These are phyloP conservation scores for Rhynchotus rufescens DNA, from an alignment of 2,797 vertebrate genomes.

Conservation along the genomic window DNA sequence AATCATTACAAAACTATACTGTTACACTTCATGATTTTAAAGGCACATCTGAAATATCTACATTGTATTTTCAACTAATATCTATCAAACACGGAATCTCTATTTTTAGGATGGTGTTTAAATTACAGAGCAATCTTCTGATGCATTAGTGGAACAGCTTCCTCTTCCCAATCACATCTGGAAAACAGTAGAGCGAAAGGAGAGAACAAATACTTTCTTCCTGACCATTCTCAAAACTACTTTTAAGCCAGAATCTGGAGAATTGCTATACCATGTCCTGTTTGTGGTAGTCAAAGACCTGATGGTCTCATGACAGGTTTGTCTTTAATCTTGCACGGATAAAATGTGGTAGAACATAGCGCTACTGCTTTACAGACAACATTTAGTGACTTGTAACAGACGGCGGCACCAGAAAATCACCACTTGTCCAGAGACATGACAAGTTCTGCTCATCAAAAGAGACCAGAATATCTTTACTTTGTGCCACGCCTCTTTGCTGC, in stretches of 20 bases:
- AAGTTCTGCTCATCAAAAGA: background rate
- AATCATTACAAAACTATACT: background rate
- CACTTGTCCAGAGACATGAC: conserved; percentile 19
- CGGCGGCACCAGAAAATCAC: conserved; percentile 31
- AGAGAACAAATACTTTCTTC: background rate
- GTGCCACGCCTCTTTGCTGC: background rate
- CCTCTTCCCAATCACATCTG: background rate
- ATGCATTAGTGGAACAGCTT: conserved; percentile 15
- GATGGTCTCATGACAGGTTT: background rate
- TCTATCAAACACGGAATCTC: background rate
- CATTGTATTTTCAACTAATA: background rate
- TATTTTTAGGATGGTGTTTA: conserved; percentile 11
- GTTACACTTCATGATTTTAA: background rate
- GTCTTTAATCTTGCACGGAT: background rate
- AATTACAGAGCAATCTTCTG: conserved; percentile 8
- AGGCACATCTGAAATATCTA: background rate
- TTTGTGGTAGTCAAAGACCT: background rate
- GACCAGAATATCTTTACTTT: background rate
- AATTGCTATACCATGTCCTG: background rate
- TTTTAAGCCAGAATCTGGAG: background rate
- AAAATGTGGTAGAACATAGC: background rate
- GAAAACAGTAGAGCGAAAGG: background rate
- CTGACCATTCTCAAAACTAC: background rate
- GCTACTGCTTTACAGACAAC: background rate
- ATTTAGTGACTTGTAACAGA: background rate